A percentile compares a stretch with the other conserved stretches of the same genome.
These are phyloP conservation scores for Phymorhynchus buccinoides DNA, from an alignment of 1,140 invertebrate species.

Conservation along the genomic window DNA sequence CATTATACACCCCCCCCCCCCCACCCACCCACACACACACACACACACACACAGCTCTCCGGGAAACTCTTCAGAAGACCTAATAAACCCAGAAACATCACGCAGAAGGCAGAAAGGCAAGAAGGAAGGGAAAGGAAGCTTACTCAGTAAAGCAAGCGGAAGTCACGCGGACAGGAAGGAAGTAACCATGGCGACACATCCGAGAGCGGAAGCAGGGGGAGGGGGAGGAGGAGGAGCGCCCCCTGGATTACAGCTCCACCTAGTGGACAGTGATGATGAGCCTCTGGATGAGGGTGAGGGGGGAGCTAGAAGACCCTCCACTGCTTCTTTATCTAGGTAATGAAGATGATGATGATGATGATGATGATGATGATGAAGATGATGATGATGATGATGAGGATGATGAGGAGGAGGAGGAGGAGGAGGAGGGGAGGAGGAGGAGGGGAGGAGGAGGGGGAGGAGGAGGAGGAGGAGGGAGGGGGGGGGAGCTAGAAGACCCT, in stretches of 20 bases:
- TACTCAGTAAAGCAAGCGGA: not conserved
- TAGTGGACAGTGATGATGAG: conserved; percentile 42
- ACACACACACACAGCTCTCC: not conserved
- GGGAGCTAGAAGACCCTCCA: conserved; percentile 36
- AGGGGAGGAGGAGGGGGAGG: not conserved
- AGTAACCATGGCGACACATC: conserved; percentile 21
- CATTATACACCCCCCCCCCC: too few species aligned
- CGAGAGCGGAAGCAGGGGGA: too few species aligned
- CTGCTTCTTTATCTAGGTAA: conserved; percentile 40
- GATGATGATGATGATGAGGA: not conserved
- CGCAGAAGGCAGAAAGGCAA: not conserved
- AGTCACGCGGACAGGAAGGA: not conserved
- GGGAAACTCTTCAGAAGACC: not conserved
- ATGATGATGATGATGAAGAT: not conserved
- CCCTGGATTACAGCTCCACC: conserved; percentile 36
- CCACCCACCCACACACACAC: too few species aligned
- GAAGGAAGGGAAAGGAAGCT: not conserved
- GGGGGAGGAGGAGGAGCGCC: not conserved
- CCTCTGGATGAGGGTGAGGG: conserved; percentile 27
- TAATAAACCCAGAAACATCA: not conserved
- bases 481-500: too few species aligned
- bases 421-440: not conserved
- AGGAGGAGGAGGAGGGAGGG: not conserved
- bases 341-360: not conserved
- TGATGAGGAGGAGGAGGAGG: not conserved